phyloP scores from a whole-genome alignment of 2,888 invertebrate species.

The Melieria omissa region DNA sequence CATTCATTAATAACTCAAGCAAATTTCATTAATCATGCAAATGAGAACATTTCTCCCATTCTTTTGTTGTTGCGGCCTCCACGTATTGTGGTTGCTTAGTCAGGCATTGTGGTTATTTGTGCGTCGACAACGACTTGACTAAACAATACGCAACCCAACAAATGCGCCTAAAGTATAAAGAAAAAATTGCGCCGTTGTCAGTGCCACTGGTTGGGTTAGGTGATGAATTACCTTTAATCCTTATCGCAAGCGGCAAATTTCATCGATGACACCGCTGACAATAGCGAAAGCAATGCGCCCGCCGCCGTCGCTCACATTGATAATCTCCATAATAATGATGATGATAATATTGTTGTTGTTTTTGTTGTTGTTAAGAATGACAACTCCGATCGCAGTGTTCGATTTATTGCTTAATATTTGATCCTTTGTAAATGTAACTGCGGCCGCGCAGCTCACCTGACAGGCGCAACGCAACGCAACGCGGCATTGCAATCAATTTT shows the following conservation, averaged over 20 bases:
- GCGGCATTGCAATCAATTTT: no score
- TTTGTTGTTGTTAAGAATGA: slow-evolving; percentile 8
- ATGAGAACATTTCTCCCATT: slow-evolving; percentile 19
- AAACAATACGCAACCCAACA: not conserved
- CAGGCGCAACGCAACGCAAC: no score
- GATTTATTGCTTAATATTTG: slow-evolving; percentile 26
- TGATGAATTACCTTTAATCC: slow-evolving; percentile 25
- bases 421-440: not conserved
- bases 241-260: slow-evolving; percentile 20
- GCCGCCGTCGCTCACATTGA: not conserved
- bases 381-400: slow-evolving; percentile 1
- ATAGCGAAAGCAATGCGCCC: slow-evolving; percentile 13
- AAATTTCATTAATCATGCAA: slow-evolving; percentile 33
- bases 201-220: not conserved
- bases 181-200: not conserved
- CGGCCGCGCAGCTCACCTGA: no score
- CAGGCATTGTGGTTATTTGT: no score
- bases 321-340: not conserved
- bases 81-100: no score
- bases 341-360: not conserved
- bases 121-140: not conserved
- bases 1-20: slow-evolving; percentile 28
- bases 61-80: not conserved
- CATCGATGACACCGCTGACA: slow-evolving; percentile 18
- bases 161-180: no score